Evolutionary conservation across 2,888 invertebrate species (phyloP).

Genomic region (Scaptomyza tumidula): DNA sequence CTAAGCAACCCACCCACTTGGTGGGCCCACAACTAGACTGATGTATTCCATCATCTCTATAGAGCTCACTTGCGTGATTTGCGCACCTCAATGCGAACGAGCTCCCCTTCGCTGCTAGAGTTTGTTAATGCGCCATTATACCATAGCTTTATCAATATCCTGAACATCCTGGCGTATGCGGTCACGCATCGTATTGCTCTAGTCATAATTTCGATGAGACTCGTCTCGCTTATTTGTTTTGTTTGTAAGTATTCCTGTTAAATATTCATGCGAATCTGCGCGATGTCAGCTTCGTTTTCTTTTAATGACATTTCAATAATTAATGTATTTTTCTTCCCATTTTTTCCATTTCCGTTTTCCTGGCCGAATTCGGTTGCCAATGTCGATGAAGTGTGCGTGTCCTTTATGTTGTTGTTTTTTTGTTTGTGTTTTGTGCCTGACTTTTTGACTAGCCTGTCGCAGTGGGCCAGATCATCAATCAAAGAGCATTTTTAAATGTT

Average conservation of each 20-base stretch:
- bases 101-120: constrained; percentile 8
- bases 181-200: constrained; percentile 71
- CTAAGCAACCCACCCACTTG: constrained; percentile 39
- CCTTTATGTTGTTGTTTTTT: constrained; percentile 40
- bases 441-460: constrained; percentile 61
- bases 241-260: constrained; percentile 40
- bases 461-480: constrained; percentile 64
- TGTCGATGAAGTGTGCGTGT: constrained; percentile 66
- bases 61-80: constrained; percentile 68
- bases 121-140: constrained; percentile 50
- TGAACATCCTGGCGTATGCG: constrained; percentile 48
- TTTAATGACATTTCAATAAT: constrained; percentile 83
- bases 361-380: constrained; percentile 43
- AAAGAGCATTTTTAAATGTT: constrained; percentile 71
- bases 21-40: constrained; percentile 4
- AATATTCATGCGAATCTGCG: constrained; percentile 80
- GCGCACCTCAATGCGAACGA: constrained; percentile 47
- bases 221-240: constrained; percentile 31
- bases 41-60: constrained; percentile 49
- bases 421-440: constrained; percentile 35
- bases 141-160: constrained; percentile 57
- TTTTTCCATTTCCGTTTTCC: constrained; percentile 64
- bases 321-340: constrained; percentile 75
- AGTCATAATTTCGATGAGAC: constrained; percentile 61
- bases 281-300: constrained; percentile 62